Base-by-base conservation (phyloP, 1,140 invertebrate genomes). In the Cheumatopsyche charites region DNA sequence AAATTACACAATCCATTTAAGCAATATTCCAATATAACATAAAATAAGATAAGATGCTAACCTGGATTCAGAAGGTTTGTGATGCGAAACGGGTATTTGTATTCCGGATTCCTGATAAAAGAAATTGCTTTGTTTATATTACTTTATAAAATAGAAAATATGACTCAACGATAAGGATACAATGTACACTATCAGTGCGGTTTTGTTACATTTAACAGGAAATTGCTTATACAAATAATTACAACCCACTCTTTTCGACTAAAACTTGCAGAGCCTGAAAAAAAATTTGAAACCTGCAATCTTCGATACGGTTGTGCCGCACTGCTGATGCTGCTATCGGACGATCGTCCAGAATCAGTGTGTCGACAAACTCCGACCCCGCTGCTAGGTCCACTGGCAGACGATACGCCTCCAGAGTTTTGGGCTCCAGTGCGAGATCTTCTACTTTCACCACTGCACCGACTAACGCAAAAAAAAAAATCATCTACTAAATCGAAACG, bases 261-360 rank as follows among this genome's bases (percentile, higher is more conserved):
- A 4, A 3, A 36, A 36, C 9, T 36, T 9, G 29, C 29, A 4
- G 9, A 36, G 29, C 29, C 29, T 9, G 3, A 9, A 11, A 62
- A 73, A 6, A 67, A 23, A 42, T 72, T n/a, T n/a, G n/a, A n/a
- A n/a, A 82, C 83, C 79, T 85, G 83, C 76, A 84, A 82, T 69
- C 83, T 76, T 45, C 82, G 74, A 62, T 76, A 73, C n/a, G 74
- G 72, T 66, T 83, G 82, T 29, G 83, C 82, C 3, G 82, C 83
- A 69, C 82, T 85, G 67, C 82, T 85, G 65, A 84, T 82, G 73
- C 83, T 84, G 70, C 82, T 84, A 41, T 85, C 83, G 1, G 83
- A 85, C 1, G 82, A 85, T 4, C 82, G 78, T 0, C 82, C 83
- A 0, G 83, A 85, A 72, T 85, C 83, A 0, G 83, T 85, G 67